Conservation (phyloP, 1,140 invertebrate species). For the Asbolus verrucosus region DNA sequence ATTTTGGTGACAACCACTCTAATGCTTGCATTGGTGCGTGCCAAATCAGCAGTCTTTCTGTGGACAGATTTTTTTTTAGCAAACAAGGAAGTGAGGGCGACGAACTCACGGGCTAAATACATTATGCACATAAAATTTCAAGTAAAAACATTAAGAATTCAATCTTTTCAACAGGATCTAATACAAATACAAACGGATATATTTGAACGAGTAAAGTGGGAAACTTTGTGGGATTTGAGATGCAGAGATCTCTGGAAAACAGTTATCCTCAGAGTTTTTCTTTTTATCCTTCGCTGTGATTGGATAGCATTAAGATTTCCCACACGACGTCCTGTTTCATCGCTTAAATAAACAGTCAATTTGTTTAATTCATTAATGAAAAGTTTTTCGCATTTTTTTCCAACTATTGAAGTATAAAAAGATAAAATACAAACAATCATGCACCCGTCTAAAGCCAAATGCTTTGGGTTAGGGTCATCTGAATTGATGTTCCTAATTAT, state of each 20-base stretch:
- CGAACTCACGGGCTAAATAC: constrained; percentile 3
- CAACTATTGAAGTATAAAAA: no score
- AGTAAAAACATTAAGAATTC: constrained; percentile 10
- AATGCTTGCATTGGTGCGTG: background rate
- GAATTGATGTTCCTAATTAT: no score
- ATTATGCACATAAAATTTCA: constrained; percentile 18
- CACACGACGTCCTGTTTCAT: background rate
- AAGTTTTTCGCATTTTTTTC: no score
- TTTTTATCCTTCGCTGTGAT: constrained; percentile 13
- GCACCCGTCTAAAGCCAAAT: no score
- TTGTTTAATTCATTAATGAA: no score
- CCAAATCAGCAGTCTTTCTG: no score
- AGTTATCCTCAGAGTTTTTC: constrained; percentile 19
- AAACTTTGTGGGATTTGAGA: constrained; percentile 25
- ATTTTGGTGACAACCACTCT: constrained; percentile 15
- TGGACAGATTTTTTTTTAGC: no score
- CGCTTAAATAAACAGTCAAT: constrained; percentile 1
- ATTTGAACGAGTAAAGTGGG: constrained; percentile 29
- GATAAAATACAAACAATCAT: no score
- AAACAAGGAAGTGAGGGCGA: no score
- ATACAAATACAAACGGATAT: constrained; percentile 19
- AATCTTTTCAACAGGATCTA: constrained; percentile 19
- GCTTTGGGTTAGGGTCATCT: no score
- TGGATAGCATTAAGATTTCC: constrained; percentile 3
- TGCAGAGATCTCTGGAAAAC: constrained; percentile 19